Evolutionary conservation across 2,113 vertebrate species (phyloP).

Genomic region (Malurus melanocephalus): DNA sequence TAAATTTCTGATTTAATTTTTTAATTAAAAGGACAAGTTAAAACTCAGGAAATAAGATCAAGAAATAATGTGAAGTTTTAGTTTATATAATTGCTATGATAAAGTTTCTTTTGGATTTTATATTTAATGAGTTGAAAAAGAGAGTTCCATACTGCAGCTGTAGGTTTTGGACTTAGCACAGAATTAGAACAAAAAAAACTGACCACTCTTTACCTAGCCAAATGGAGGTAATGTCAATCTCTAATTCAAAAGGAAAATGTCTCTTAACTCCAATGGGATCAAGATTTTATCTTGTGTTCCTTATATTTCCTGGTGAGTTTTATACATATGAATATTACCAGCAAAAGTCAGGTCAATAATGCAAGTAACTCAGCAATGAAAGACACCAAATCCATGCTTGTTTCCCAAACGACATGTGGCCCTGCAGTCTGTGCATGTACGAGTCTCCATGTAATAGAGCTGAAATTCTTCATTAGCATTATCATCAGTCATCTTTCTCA

Average conservation of each 20-base stretch:
- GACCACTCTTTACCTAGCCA: neutral
- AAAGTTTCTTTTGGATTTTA: neutral
- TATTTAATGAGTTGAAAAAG: neutral
- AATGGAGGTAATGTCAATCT: neutral
- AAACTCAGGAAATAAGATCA: neutral
- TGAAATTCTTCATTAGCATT: conserved; percentile 49
- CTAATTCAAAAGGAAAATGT: neutral
- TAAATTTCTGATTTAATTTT: neutral
- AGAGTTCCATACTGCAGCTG: neutral
- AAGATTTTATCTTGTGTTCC: neutral
- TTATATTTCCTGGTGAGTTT: conserved; percentile 24
- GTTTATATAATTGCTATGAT: neutral
- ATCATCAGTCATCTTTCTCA: conserved; percentile 17
- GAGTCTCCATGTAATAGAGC: conserved; percentile 6
- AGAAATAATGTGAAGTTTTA: neutral
- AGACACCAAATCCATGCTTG: neutral
- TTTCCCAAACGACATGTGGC: conserved; percentile 18
- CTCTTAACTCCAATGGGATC: neutral
- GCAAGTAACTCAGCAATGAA: neutral
- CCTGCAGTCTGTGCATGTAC: neutral
- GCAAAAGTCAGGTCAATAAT: neutral
- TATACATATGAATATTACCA: neutral
- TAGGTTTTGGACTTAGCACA: neutral
- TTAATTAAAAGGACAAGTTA: neutral
- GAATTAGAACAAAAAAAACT: neutral